Percentiles rank a stretch among this genome's conserved stretches.
phyloP scores from a whole-genome alignment of 2,797 vertebrate genomes.

The Mormyrops boulengeri region DNA sequence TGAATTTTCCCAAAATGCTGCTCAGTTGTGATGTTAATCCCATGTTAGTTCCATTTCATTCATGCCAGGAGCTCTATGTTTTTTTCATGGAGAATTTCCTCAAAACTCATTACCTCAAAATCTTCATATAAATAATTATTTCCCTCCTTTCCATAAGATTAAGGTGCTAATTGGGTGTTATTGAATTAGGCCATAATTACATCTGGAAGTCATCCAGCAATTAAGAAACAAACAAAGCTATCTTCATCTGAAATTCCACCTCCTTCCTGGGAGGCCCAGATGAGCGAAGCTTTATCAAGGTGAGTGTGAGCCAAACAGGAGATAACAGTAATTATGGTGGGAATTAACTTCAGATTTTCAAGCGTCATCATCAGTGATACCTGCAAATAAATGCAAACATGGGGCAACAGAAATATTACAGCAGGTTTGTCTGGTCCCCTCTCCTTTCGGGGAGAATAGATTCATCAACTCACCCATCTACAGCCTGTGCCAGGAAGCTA shows the following conservation, averaged over 20 bases:
- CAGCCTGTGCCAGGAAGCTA: neutral
- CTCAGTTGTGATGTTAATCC: neutral
- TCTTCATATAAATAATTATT: slow-evolving; percentile 9
- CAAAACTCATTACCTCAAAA: neutral
- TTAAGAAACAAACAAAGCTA: slow-evolving; percentile 17
- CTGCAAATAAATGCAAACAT: neutral
- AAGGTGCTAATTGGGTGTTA: slow-evolving; percentile 22
- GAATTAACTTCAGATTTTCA: neutral
- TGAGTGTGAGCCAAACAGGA: slow-evolving; percentile 1
- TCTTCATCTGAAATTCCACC: slow-evolving; percentile 13
- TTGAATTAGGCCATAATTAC: slow-evolving; percentile 26
- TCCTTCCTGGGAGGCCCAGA: slow-evolving; percentile 1
- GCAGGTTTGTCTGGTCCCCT: neutral
- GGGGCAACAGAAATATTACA: neutral
- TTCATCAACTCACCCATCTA: neutral
- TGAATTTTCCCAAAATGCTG: neutral
- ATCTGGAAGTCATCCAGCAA: slow-evolving; percentile 20
- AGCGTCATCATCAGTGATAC: neutral
- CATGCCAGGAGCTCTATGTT: neutral
- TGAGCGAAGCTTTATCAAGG: neutral
- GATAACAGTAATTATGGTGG: slow-evolving; percentile 19
- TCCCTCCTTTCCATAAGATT: slow-evolving; percentile 20
- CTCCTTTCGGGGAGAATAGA: neutral
- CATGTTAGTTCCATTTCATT: neutral
- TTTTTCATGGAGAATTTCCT: neutral